A percentile compares a stretch with the other conserved stretches of the same genome.
These are phyloP conservation scores for Scaptodrosophila lebanonensis DNA, from an alignment of 1,140 invertebrate genomes.

Conservation along the genomic window DNA sequence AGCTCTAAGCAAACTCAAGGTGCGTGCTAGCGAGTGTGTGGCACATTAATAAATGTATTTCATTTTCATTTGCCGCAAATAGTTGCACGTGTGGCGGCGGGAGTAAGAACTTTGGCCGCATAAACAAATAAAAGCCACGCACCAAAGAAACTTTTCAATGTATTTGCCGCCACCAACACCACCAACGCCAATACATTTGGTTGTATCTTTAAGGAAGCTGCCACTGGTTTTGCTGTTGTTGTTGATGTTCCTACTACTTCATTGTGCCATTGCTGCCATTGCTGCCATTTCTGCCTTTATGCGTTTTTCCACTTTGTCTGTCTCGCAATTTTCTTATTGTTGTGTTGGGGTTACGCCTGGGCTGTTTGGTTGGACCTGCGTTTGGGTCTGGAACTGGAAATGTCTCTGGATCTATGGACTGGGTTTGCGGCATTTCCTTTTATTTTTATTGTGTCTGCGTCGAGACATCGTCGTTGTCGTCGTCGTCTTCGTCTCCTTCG, in stretches of 20 bases:
- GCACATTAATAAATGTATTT: slow-evolving; percentile 52
- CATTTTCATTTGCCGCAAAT: slow-evolving; percentile 47
- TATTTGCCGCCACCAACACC: no score
- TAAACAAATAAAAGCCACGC: slow-evolving; percentile 24
- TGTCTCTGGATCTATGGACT: no score
- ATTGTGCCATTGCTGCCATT: slow-evolving; percentile 36
- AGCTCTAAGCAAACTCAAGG: no score
- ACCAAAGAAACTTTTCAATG: slow-evolving; percentile 8
- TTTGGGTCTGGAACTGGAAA: slow-evolving; percentile 6
- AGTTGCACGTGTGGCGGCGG: slow-evolving; percentile 38
- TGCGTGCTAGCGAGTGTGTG: no score
- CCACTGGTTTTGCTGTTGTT: neutral
- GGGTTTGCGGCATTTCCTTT: slow-evolving; percentile 39
- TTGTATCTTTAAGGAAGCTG: neutral
- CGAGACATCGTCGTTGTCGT: no score
- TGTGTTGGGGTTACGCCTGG: slow-evolving; percentile 40
- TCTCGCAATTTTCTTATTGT: slow-evolving; percentile 65
- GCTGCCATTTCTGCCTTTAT: slow-evolving; percentile 43
- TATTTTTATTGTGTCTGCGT: slow-evolving; percentile 60
- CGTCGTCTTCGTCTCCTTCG: no score
- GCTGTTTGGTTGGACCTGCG: slow-evolving; percentile 17
- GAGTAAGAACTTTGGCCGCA: slow-evolving; percentile 36
- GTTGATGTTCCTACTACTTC: slow-evolving; percentile 29
- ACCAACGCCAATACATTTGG: neutral
- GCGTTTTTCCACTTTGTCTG: slow-evolving; percentile 65